phyloP scores from a whole-genome alignment of 2,797 vertebrate genomes.

The Chelon labrosus region DNA sequence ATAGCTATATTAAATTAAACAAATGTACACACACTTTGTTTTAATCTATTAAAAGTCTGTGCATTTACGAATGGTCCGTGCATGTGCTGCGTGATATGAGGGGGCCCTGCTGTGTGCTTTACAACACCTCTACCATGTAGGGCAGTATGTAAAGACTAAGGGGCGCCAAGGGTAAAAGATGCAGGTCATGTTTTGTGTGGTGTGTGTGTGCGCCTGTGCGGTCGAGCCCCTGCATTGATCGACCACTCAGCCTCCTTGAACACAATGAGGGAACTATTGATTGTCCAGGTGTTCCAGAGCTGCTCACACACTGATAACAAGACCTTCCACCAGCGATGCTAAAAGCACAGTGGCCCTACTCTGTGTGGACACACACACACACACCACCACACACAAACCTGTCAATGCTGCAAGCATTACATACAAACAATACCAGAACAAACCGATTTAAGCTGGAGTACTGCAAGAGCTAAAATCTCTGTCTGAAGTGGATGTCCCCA shows the following conservation, averaged over 20 bases:
- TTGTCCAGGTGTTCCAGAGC: conserved; percentile 77
- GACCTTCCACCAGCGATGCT: conserved; percentile 51
- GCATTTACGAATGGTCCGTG: neutral
- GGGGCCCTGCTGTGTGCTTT: conserved; percentile 3
- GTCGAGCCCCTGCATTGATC: conserved; percentile 70
- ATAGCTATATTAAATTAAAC: neutral
- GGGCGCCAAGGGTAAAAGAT: conserved; percentile 51
- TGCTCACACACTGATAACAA: conserved; percentile 81
- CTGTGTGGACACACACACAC: conserved; percentile 25
- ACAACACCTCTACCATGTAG: conserved; percentile 34
- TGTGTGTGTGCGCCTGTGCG: conserved; percentile 9
- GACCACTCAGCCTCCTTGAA: conserved; percentile 78
- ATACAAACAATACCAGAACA: neutral
- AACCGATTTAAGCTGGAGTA: neutral
- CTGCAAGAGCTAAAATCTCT: neutral
- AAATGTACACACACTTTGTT: neutral
- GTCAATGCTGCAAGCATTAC: neutral
- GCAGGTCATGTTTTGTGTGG: conserved; percentile 40
- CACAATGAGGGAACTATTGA: conserved; percentile 80
- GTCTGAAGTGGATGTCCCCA: neutral
- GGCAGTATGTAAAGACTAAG: conserved; percentile 28
- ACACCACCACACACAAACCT: conserved; percentile 31
- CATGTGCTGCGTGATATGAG: neutral
- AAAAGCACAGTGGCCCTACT: conserved; percentile 23
- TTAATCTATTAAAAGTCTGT: neutral